Evolutionary conservation across 1,140 invertebrate species (phyloP).

Genomic region (Condylostylus longicornis): DNA sequence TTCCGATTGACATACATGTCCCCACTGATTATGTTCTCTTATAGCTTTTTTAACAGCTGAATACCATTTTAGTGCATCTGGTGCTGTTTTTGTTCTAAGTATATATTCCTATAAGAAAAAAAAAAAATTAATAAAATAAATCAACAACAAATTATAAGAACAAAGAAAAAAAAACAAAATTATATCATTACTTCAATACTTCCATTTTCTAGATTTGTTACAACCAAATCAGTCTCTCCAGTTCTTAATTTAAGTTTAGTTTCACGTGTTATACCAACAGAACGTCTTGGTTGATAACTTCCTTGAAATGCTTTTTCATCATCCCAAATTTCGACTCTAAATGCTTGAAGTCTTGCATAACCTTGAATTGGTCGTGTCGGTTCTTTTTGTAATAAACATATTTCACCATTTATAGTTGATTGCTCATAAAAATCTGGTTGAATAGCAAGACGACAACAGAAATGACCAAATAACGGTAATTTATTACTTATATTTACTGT

Average conservation of each 20-base stretch:
- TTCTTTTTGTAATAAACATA: constrained; percentile 33
- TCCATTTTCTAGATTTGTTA: neutral
- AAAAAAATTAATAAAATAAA: neutral
- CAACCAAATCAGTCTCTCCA: constrained; percentile 4
- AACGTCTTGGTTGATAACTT: constrained; percentile 31
- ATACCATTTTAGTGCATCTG: constrained; percentile 34
- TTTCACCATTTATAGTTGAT: constrained; percentile 38
- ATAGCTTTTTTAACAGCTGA: constrained; percentile 32
- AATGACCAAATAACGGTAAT: constrained; percentile 56
- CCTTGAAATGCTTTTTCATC: constrained; percentile 23
- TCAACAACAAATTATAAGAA: neutral
- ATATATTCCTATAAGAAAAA: constrained; percentile 25
- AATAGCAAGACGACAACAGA: constrained; percentile 54
- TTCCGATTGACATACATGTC: constrained; percentile 41
- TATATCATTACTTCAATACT: neutral
- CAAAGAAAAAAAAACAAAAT: no score
- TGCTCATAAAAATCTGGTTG: constrained; percentile 46
- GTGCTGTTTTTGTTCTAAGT: constrained; percentile 31
- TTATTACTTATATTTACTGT: constrained; percentile 30
- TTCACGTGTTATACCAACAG: constrained; percentile 6
- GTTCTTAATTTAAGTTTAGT: constrained; percentile 6
- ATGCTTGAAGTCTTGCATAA: constrained; percentile 29
- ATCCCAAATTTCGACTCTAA: constrained; percentile 30
- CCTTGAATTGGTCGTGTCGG: constrained; percentile 10
- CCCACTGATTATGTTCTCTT: constrained; percentile 43